These are phyloP conservation scores for Aeoliscus strigatus DNA, from an alignment of 2,797 vertebrate genomes.

Conservation along the genomic window DNA sequence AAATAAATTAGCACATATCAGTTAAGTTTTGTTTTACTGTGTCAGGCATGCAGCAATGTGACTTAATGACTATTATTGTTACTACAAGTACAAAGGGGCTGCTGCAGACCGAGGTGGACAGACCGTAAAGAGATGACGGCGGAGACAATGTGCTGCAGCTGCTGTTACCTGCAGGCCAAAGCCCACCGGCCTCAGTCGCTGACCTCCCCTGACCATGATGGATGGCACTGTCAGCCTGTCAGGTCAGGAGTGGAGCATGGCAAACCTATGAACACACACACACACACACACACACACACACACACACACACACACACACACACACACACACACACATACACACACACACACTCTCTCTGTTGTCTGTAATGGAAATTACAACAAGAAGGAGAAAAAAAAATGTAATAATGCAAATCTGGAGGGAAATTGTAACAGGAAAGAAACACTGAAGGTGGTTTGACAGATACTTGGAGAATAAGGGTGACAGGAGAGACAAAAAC, in stretches of 20 bases:
- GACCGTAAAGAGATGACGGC: constrained; percentile 33
- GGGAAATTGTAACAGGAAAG: constrained; percentile 5
- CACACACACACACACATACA: constrained; percentile 4
- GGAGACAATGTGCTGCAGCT: constrained; percentile 39
- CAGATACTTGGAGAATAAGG: constrained; percentile 35
- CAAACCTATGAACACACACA: constrained; percentile 3
- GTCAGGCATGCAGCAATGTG: too few species aligned
- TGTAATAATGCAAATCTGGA: not conserved
- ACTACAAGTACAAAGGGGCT: too few species aligned
- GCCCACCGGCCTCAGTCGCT: constrained; percentile 21
- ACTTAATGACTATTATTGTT: too few species aligned
- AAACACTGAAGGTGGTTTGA: constrained; percentile 29
- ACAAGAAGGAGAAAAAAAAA: not conserved
- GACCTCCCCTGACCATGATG: constrained; percentile 45
- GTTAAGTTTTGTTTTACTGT: too few species aligned
- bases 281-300: constrained; percentile 2
- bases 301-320: constrained; percentile 1
- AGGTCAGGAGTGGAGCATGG: constrained; percentile 6
- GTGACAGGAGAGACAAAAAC: constrained; percentile 36
- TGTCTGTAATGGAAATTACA: not conserved
- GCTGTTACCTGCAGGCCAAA: constrained; percentile 40
- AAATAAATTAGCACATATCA: too few species aligned
- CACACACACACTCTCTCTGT: constrained; percentile 1
- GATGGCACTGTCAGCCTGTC: constrained; percentile 31
- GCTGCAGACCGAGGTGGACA: constrained; percentile 14